phyloP scores from a whole-genome alignment of 2,113 vertebrate genomes.

The Macquaria ambigua region DNA sequence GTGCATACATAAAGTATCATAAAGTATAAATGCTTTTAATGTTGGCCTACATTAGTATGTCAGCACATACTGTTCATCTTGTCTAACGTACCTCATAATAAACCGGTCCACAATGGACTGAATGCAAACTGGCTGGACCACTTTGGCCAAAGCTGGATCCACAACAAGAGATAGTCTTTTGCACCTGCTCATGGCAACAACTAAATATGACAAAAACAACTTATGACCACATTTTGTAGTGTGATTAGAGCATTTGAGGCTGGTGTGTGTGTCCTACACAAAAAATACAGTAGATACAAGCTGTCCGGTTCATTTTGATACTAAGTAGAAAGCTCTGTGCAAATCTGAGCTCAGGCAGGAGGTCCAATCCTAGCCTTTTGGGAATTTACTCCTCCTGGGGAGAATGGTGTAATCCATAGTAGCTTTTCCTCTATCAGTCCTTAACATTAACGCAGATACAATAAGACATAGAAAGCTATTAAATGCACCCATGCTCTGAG shows the following conservation, averaged over 20 bases:
- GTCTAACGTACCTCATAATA: conserved; percentile 58
- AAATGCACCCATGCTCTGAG: conserved; percentile 53
- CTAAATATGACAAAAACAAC: conserved; percentile 51
- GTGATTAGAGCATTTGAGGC: conserved; percentile 65
- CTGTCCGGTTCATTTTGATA: conserved; percentile 50
- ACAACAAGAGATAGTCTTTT: conserved; percentile 63
- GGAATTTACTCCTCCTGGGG: conserved; percentile 49
- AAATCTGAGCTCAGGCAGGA: conserved; percentile 68
- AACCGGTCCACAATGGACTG: conserved; percentile 66
- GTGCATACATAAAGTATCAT: conserved; percentile 79
- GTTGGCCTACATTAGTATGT: conserved; percentile 79
- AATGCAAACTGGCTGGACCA: conserved; percentile 70
- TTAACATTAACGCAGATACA: conserved; percentile 51
- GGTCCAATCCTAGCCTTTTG: conserved; percentile 57
- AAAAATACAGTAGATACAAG: conserved; percentile 57
- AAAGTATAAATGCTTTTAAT: conserved; percentile 82
- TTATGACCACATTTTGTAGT: conserved; percentile 48
- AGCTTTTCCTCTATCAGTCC: conserved; percentile 46
- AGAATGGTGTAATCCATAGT: conserved; percentile 35
- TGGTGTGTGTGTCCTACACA: conserved; percentile 59
- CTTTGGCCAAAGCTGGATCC: conserved; percentile 62
- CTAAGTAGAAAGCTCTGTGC: conserved; percentile 68
- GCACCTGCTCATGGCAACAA: conserved; percentile 44
- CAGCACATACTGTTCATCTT: conserved; percentile 67
- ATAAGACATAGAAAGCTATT: conserved; percentile 63